These are phyloP conservation scores for Plutella xylostella DNA, from an alignment of 2,888 invertebrate genomes.

Conservation along the genomic window DNA sequence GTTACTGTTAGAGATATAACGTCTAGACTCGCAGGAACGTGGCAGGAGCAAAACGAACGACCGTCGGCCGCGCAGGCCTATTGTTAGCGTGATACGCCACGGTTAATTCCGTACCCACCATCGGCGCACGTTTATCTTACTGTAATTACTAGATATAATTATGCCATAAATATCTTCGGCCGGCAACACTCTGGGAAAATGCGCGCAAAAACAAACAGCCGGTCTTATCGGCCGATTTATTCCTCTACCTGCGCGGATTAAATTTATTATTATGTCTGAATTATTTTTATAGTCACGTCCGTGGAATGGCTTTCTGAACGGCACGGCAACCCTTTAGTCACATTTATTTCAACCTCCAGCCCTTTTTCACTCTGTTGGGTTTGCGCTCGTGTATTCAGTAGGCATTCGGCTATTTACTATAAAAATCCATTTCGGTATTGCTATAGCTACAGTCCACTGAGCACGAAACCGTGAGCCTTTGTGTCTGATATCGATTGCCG, in stretches of 20 bases:
- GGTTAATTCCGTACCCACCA: constrained; percentile 44
- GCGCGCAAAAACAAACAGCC: constrained; percentile 3
- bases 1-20: constrained; percentile 49
- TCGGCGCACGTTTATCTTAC: constrained; percentile 36
- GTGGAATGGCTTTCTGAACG: constrained; percentile 8
- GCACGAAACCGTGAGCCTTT: background rate
- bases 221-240: background rate
- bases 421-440: too few relatives aligned
- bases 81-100: constrained; percentile 58
- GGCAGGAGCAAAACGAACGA: constrained; percentile 46
- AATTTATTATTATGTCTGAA: background rate
- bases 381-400: constrained; percentile 27
- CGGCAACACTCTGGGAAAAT: constrained; percentile 6
- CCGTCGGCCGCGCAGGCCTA: constrained; percentile 33
- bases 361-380: constrained; percentile 22
- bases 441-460: too few relatives aligned
- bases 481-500: background rate
- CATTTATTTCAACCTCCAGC: constrained; percentile 34
- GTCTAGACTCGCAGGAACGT: constrained; percentile 62
- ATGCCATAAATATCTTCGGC: constrained; percentile 38
- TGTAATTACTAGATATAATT: constrained; percentile 50
- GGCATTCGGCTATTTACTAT: too few relatives aligned
- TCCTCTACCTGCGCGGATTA: background rate
- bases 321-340: constrained; percentile 26
- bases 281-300: background rate